phyloP scores from a whole-genome alignment of 2,888 invertebrate genomes.

The Pristionchus arcanus region DNA sequence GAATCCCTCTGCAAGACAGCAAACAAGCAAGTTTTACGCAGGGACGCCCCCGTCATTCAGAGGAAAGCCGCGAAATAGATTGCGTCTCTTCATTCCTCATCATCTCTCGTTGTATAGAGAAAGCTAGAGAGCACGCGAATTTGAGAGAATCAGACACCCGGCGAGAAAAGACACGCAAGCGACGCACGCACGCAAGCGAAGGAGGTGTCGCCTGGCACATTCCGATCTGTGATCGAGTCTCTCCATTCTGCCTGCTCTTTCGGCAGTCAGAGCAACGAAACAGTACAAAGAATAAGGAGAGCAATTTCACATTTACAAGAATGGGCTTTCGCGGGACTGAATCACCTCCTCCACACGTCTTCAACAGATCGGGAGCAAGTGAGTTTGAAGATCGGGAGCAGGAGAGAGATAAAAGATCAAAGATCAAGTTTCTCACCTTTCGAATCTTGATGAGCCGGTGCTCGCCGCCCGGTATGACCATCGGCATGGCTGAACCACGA shows the following conservation, averaged over 20 bases:
- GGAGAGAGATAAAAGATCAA: background rate
- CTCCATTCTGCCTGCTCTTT: no score
- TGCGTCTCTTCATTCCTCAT: no score
- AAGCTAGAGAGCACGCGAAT: no score
- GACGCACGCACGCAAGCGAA: no score
- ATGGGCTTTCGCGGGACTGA: background rate
- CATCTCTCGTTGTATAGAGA: no score
- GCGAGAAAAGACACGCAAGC: no score
- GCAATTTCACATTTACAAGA: background rate
- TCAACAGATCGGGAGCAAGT: background rate
- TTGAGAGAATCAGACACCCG: no score
- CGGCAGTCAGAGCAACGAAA: background rate
- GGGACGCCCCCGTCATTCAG: background rate
- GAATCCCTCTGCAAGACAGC: slow-evolving; percentile 8
- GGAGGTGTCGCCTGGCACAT: background rate
- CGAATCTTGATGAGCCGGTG: slow-evolving; percentile 78
- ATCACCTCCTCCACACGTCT: background rate
- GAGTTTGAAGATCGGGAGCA: background rate
- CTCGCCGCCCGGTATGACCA: slow-evolving; percentile 77
- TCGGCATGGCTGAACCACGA: slow-evolving; percentile 59
- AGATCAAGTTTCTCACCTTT: slow-evolving; percentile 50
- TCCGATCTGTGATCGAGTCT: no score
- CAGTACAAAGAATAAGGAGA: background rate
- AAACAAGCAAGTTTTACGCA: background rate
- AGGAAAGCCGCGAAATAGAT: background rate